A percentile compares a stretch with the other conserved stretches of the same genome.
Conservation (phyloP, 2,113 vertebrate genomes). For the Nannobrachium achirus region DNA sequence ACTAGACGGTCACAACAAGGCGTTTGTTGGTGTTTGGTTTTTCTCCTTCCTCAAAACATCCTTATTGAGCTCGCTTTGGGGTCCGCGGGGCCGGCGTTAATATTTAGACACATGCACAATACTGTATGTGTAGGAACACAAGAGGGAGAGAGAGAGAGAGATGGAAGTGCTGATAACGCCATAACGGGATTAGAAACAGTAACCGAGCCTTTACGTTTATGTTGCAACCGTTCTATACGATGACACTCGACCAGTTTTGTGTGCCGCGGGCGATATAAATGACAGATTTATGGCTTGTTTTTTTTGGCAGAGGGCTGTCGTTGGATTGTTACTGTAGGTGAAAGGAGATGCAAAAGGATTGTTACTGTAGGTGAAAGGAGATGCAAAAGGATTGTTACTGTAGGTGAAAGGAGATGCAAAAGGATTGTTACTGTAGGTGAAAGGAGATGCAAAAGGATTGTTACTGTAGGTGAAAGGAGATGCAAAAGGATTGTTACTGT, state of each 20-base stretch:
- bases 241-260: constrained; percentile 7
- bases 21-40: background rate
- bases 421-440: too few species aligned
- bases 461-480: too few species aligned
- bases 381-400: too few species aligned
- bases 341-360: background rate
- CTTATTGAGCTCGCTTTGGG: background rate
- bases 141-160: background rate
- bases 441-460: too few species aligned
- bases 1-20: constrained; percentile 1
- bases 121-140: background rate
- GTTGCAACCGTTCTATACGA: constrained; percentile 14
- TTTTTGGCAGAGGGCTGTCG: constrained; percentile 23
- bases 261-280: constrained; percentile 12
- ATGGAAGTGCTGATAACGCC: too few species aligned
- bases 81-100: background rate
- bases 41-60: background rate
- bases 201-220: background rate
- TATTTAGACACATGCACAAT: background rate
- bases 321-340: constrained; percentile 2
- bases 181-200: background rate
- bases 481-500: too few species aligned
- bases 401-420: too few species aligned
- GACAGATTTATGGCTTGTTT: constrained; percentile 52
- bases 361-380: too few species aligned